Conservation (phyloP, 2,113 vertebrate genomes). For the Carettochelys insculpta region DNA sequence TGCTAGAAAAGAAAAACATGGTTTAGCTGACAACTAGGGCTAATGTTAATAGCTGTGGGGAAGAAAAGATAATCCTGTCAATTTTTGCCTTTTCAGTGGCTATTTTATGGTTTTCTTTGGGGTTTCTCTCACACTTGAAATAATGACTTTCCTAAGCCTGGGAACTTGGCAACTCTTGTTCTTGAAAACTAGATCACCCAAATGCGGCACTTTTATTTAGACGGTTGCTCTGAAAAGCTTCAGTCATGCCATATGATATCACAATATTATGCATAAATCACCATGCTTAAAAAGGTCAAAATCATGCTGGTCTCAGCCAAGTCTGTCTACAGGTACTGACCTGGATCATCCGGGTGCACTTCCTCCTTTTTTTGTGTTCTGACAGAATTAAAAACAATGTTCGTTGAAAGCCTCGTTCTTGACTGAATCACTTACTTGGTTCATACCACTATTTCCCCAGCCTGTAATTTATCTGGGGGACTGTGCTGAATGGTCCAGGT, state of each 20-base stretch:
- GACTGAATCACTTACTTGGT: constrained; percentile 12
- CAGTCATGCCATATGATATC: neutral
- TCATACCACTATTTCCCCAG: constrained; percentile 4
- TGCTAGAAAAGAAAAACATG: too few relatives aligned
- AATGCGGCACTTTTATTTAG: neutral
- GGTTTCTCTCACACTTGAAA: neutral
- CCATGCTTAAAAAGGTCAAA: neutral
- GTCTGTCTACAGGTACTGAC: neutral
- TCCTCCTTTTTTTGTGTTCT: neutral
- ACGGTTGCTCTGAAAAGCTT: neutral
- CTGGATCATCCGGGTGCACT: neutral
- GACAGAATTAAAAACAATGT: constrained; percentile 16
- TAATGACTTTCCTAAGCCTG: neutral
- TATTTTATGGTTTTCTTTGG: neutral
- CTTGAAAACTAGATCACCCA: neutral
- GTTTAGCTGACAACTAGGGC: neutral
- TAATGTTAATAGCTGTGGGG: neutral
- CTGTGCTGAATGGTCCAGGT: neutral
- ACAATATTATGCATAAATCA: neutral
- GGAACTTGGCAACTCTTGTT: neutral
- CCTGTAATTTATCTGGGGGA: neutral
- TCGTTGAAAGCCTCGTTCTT: neutral
- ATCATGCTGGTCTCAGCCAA: neutral
- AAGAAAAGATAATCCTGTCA: neutral
- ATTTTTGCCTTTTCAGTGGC: neutral